These are phyloP conservation scores for Leuctra nigra DNA, from an alignment of 2,888 invertebrate species.

Conservation along the genomic window DNA sequence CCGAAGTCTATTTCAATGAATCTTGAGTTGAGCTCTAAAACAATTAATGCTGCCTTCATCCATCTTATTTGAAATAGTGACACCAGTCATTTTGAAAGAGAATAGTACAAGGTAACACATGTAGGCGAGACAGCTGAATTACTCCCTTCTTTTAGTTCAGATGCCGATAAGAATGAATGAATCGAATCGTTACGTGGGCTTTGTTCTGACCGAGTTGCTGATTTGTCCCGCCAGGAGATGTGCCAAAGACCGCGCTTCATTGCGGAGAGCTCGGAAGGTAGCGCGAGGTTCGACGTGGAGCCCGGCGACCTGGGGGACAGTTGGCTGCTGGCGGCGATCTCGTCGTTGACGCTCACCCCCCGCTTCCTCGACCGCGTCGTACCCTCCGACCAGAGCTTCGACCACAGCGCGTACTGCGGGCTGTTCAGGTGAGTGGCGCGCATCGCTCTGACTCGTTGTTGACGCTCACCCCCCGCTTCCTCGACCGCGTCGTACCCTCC, in stretches of 20 bases:
- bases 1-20: no score
- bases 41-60: no score
- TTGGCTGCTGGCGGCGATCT: slow-evolving; percentile 56
- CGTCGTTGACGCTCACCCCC: slow-evolving; percentile 59
- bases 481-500: slow-evolving; percentile 59
- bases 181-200: no score
- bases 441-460: no score
- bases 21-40: no score
- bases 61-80: no score
- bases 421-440: slow-evolving; percentile 52
- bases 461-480: slow-evolving; percentile 57
- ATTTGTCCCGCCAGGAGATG: slow-evolving; percentile 62
- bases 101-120: no score
- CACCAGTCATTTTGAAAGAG: no score
- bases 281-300: slow-evolving; percentile 45
- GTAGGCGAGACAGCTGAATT: no score
- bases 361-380: slow-evolving; percentile 59
- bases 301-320: slow-evolving; percentile 52
- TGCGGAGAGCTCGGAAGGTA: slow-evolving; percentile 34
- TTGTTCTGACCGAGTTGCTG: no score
- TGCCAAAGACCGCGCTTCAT: slow-evolving; percentile 56
- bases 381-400: slow-evolving; percentile 59
- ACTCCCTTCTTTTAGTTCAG: no score
- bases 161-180: no score
- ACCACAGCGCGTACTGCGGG: slow-evolving; percentile 53